Conservation (phyloP, 2,113 vertebrate species). For the Crotalus tigris region DNA sequence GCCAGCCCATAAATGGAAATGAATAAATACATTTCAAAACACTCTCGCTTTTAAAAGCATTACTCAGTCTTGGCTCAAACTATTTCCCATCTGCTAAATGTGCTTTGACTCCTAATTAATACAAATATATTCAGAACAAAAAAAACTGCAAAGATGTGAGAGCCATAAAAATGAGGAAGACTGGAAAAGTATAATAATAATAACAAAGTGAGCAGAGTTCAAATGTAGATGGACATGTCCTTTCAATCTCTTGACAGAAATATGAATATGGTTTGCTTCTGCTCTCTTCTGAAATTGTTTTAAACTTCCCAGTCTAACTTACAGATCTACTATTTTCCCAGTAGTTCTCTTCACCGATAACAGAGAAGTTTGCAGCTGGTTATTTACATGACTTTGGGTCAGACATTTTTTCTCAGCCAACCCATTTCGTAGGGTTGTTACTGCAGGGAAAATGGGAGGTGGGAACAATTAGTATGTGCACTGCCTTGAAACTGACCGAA, state of each 20-base stretch:
- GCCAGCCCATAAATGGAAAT: conserved; percentile 31
- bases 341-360: background rate
- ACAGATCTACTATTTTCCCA: background rate
- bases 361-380: background rate
- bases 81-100: conserved; percentile 40
- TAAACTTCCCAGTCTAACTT: background rate
- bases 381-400: background rate
- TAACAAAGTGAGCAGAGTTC: background rate
- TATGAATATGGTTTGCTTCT: background rate
- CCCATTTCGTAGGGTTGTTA: background rate
- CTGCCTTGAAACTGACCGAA: background rate
- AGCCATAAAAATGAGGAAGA: background rate
- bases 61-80: conserved; percentile 49
- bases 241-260: background rate
- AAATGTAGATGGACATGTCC: background rate
- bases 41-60: conserved; percentile 48
- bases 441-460: background rate
- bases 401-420: background rate
- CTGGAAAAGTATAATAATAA: background rate
- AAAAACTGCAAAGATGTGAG: background rate
- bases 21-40: conserved; percentile 21
- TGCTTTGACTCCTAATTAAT: conserved; percentile 33
- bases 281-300: background rate
- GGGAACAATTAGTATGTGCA: background rate
- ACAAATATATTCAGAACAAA: conserved; percentile 30